A percentile compares a stretch with the other conserved stretches of the same genome.
phyloP scores from a whole-genome alignment of 2,888 invertebrate species.

The Cheilosia soror region DNA sequence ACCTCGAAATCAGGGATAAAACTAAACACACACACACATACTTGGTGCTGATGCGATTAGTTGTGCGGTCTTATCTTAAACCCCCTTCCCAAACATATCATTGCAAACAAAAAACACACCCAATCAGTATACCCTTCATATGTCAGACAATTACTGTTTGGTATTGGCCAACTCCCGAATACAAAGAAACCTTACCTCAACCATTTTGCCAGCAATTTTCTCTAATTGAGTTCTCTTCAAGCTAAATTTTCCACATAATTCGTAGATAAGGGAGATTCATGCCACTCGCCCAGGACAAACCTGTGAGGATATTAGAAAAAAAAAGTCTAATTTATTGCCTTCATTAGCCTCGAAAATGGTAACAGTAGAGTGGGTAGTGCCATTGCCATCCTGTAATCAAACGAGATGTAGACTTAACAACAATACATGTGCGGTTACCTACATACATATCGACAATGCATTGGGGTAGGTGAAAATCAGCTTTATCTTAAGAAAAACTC shows the following conservation, averaged over 20 bases:
- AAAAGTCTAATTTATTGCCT: constrained; percentile 46
- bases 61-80: constrained; percentile 16
- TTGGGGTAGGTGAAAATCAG: constrained; percentile 3
- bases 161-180: constrained; percentile 2
- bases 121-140: constrained; percentile 15
- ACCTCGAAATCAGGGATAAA: background rate
- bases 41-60: constrained; percentile 28
- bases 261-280: constrained; percentile 52
- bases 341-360: constrained; percentile 49
- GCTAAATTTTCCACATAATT: constrained; percentile 53
- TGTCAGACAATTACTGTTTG: constrained; percentile 15
- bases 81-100: background rate
- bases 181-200: constrained; percentile 25
- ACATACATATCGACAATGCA: background rate
- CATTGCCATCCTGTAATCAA: constrained; percentile 38
- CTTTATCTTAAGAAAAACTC: constrained; percentile 41
- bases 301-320: background rate
- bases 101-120: background rate
- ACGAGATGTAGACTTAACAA: constrained; percentile 31
- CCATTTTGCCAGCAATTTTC: constrained; percentile 57
- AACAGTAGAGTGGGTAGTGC: background rate
- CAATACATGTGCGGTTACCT: constrained; percentile 14
- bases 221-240: constrained; percentile 68
- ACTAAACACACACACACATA: background rate
- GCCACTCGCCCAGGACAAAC: background rate